phyloP scores from a whole-genome alignment of 2,113 vertebrate species.

The Dasypus novemcinctus region DNA sequence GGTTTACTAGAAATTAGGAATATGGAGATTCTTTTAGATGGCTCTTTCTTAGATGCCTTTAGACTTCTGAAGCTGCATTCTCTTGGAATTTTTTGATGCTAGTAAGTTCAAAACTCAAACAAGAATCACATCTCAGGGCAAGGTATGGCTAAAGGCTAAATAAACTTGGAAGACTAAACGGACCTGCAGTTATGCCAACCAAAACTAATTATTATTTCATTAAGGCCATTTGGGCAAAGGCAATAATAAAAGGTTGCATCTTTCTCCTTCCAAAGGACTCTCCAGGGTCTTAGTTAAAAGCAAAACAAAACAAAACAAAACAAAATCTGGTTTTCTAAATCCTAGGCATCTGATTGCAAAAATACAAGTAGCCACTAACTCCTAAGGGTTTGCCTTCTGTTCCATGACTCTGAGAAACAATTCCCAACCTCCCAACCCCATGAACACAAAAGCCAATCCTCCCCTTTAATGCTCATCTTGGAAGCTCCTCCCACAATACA shows the following conservation, averaged over 20 bases:
- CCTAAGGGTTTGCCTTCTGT: background rate
- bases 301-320: too few relatives aligned
- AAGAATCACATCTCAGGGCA: background rate
- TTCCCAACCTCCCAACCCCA: too few relatives aligned
- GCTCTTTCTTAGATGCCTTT: background rate
- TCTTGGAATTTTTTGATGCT: background rate
- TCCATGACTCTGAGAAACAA: background rate
- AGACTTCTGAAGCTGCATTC: background rate
- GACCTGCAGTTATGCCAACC: background rate
- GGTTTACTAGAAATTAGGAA: background rate
- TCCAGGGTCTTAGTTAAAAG: background rate
- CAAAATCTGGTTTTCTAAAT: conserved; percentile 37
- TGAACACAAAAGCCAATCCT: background rate
- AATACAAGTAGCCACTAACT: background rate
- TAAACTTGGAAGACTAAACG: conserved; percentile 39
- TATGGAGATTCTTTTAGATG: background rate
- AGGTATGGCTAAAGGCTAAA: conserved; percentile 25
- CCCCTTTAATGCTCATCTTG: too few relatives aligned
- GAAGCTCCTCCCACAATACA: too few relatives aligned
- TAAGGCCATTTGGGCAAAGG: background rate
- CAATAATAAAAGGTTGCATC: background rate
- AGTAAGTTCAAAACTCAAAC: background rate
- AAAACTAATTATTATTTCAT: conserved; percentile 16
- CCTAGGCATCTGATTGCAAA: background rate
- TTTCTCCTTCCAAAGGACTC: background rate